Base-by-base conservation (phyloP, 1,140 invertebrate genomes). In the Ostrea edulis region DNA sequence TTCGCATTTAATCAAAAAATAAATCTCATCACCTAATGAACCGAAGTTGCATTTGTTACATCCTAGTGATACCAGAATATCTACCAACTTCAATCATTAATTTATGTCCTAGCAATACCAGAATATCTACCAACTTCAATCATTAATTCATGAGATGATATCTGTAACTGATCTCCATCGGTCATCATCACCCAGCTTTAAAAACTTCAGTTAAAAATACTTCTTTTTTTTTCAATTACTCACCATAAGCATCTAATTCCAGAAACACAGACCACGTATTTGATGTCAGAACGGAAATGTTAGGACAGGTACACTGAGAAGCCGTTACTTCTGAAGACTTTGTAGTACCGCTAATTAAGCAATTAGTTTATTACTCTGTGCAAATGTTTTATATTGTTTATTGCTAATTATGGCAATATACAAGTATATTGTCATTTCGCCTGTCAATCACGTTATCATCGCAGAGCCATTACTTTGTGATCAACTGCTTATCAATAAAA, bases 271-370 rank as follows among this genome's bases (percentile, higher is more conserved):
- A 77, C 68, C 35, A 35, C 35, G 68, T 77, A n/a, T 20, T 77
- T 25, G 8, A 29, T 14, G 25, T 77, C 12, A 29, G 25, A 77
- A 29, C 29, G 68, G 55, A 77, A 77, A 77, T 77, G 68, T 62
- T 62, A 17, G n/a, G 14, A 62, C 55, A 62, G 55, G 55, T 62
- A 29, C 9, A 5, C 22, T 11, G 8, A n/a, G 22, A 68, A 25
- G 35, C 35, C 68, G 29, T 35, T n/a, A 25, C 25, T 29, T 29
- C 8, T 8, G 25, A 29, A 35, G 8, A 29, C 68, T 77, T 77
- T 77, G 68, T 29, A 77, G 35, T 35, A 77, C 68, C 68, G 68
- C 68, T 77, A 77, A 77, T 77, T 77, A 29, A 77, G 68, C 68
- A 77, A 77, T 77, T 44, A 77, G 22, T 77, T 77, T 77, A 44